phyloP scores from a whole-genome alignment of 1,140 invertebrate genomes.

The Rhyacophila brunnea region DNA sequence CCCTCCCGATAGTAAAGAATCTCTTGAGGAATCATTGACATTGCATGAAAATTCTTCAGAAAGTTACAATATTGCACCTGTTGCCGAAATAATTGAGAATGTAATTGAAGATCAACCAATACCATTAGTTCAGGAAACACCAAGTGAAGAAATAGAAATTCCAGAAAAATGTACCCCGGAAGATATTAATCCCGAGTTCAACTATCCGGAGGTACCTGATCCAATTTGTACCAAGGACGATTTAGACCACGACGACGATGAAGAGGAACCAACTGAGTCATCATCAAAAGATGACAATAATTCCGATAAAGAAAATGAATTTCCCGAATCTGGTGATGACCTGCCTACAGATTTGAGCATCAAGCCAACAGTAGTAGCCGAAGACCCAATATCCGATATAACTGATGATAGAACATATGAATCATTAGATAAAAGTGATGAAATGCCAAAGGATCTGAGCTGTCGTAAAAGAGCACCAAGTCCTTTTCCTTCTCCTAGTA shows the following conservation, averaged over 20 bases:
- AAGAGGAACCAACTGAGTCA: slow-evolving; percentile 15
- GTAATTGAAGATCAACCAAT: no score
- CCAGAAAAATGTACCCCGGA: neutral
- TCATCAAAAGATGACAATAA: slow-evolving; percentile 38
- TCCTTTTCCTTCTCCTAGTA: slow-evolving; percentile 46
- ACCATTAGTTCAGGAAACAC: no score
- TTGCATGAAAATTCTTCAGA: no score
- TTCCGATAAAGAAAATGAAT: slow-evolving; percentile 33
- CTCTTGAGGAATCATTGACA: no score
- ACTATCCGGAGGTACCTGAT: neutral
- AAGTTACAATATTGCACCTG: no score
- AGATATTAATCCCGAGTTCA: neutral
- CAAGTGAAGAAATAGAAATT: neutral
- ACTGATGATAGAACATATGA: slow-evolving; percentile 44
- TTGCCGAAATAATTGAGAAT: no score
- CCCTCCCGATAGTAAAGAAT: no score
- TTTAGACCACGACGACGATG: slow-evolving; percentile 23
- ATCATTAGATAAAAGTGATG: slow-evolving; percentile 49
- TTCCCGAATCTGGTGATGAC: slow-evolving; percentile 37
- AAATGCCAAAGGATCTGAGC: slow-evolving; percentile 58
- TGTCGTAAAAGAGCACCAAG: slow-evolving; percentile 53
- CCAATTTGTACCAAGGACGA: slow-evolving; percentile 21
- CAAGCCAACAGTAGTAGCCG: slow-evolving; percentile 39
- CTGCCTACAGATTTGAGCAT: slow-evolving; percentile 53
- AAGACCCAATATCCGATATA: slow-evolving; percentile 35